Conservation (phyloP, 1,140 invertebrate species). For the Formica exsecta region DNA sequence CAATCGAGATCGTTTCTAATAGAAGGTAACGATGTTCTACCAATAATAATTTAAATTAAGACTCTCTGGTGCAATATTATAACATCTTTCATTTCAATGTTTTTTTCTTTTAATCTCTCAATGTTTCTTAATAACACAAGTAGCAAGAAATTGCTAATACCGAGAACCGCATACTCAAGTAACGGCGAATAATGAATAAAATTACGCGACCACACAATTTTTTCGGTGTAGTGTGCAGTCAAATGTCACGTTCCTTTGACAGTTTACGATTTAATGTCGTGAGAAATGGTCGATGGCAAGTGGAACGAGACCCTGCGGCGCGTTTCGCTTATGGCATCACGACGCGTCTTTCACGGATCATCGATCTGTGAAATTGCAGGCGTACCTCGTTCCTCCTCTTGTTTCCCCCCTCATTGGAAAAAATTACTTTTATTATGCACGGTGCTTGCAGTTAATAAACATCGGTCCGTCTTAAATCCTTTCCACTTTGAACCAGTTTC, state of each 20-base stretch:
- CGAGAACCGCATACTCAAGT: not conserved
- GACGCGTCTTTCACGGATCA: slow-evolving; percentile 49
- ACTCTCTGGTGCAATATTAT: not conserved
- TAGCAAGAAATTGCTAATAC: not conserved
- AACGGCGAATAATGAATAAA: not conserved
- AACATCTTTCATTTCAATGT: not conserved
- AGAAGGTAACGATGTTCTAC: not conserved
- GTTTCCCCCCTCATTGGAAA: not conserved
- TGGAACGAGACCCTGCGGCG: slow-evolving; percentile 30
- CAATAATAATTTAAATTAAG: slow-evolving; percentile 9
- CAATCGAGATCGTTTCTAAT: not conserved
- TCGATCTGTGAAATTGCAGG: slow-evolving; percentile 58
- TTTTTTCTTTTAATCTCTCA: not conserved
- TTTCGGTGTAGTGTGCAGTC: not conserved
- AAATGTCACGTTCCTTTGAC: slow-evolving; percentile 4
- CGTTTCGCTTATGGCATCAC: slow-evolving; percentile 32
- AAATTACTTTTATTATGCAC: slow-evolving; percentile 57
- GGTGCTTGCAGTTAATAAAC: slow-evolving; percentile 62
- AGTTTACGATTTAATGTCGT: slow-evolving; percentile 34
- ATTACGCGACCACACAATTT: slow-evolving; percentile 24
- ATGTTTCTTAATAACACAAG: slow-evolving; percentile 22
- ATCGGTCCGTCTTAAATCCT: slow-evolving; percentile 37
- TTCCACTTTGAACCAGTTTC: slow-evolving; percentile 51
- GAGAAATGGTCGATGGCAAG: slow-evolving; percentile 50
- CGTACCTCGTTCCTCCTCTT: not conserved